Evolutionary conservation across 2,888 invertebrate species (phyloP).

Genomic region (Plebejus anna): DNA sequence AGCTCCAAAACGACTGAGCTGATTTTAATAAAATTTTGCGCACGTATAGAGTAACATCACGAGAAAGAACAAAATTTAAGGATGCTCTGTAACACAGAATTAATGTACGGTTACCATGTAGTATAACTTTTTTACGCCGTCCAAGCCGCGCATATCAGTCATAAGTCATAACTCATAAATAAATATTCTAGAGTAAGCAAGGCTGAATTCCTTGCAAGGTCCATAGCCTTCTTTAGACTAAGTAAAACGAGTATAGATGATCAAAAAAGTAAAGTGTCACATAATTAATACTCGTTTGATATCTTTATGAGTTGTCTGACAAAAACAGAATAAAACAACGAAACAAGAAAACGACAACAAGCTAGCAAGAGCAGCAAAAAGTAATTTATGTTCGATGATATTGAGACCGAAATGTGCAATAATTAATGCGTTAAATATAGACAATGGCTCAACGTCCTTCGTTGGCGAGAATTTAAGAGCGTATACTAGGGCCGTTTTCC

Average conservation of each 20-base stretch:
- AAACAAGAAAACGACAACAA: not conserved
- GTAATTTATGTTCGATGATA: not conserved
- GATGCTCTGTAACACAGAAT: too few species aligned
- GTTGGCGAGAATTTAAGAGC: not conserved
- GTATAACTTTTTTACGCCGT: too few species aligned
- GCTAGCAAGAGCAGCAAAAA: slow-evolving; percentile 7
- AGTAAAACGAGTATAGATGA: not conserved
- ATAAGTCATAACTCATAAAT: too few species aligned
- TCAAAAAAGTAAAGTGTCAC: slow-evolving; percentile 4
- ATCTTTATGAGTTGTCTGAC: not conserved
- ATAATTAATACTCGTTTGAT: slow-evolving; percentile 18
- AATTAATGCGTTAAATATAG: slow-evolving; percentile 15
- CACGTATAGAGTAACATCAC: too few species aligned
- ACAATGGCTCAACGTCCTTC: not conserved
- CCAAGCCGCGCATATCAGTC: too few species aligned
- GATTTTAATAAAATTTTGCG: too few species aligned
- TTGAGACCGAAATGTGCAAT: slow-evolving; percentile 1
- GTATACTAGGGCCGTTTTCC: too few species aligned
- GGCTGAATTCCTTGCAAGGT: not conserved
- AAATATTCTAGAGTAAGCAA: not conserved
- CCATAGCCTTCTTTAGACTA: not conserved
- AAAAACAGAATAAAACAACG: not conserved
- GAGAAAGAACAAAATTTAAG: too few species aligned
- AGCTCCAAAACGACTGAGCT: too few species aligned
- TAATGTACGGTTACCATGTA: too few species aligned